Percentiles rank a stretch among this genome's conserved stretches.
phyloP scores from a whole-genome alignment of 2,888 invertebrate genomes.

The Corythucha ciliata region DNA sequence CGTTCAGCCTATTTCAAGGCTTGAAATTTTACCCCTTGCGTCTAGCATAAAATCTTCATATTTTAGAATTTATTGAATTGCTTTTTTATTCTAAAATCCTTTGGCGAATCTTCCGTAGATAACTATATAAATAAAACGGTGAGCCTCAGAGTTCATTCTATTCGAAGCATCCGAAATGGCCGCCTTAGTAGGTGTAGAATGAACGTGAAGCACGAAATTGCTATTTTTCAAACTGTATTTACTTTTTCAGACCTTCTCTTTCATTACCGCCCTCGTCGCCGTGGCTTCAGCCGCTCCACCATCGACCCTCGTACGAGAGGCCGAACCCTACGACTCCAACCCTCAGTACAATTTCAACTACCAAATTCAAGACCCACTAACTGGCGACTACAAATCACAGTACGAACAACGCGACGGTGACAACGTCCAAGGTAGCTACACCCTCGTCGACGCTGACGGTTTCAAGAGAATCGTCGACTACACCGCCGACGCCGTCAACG shows the following conservation, averaged over 20 bases:
- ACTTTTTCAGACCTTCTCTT: slow-evolving; percentile 5
- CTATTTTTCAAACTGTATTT: not conserved
- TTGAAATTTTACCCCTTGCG: too few species aligned
- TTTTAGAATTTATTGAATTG: too few species aligned
- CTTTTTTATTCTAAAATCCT: too few species aligned
- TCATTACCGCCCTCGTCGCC: slow-evolving; percentile 14
- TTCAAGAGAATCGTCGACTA: slow-evolving; percentile 32
- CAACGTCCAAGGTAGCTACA: slow-evolving; percentile 21
- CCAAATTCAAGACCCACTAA: slow-evolving; percentile 22
- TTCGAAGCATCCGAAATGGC: too few species aligned
- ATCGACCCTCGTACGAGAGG: slow-evolving; percentile 12
- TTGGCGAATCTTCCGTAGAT: too few species aligned
- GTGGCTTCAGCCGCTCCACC: slow-evolving; percentile 18
- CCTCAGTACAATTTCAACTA: slow-evolving; percentile 21
- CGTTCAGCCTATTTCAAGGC: too few species aligned
- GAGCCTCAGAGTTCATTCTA: too few species aligned
- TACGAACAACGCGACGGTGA: slow-evolving; percentile 18
- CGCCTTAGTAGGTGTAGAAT: too few species aligned
- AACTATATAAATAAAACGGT: too few species aligned
- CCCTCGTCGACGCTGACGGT: slow-evolving; percentile 20
- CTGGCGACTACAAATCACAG: slow-evolving; percentile 16
- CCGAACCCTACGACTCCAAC: slow-evolving; percentile 20
- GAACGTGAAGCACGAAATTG: too few species aligned
- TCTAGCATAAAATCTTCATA: too few species aligned
- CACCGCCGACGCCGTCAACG: slow-evolving; percentile 23